Conservation (phyloP, 2,888 invertebrate genomes). For the Caenorhabditis afra region DNA sequence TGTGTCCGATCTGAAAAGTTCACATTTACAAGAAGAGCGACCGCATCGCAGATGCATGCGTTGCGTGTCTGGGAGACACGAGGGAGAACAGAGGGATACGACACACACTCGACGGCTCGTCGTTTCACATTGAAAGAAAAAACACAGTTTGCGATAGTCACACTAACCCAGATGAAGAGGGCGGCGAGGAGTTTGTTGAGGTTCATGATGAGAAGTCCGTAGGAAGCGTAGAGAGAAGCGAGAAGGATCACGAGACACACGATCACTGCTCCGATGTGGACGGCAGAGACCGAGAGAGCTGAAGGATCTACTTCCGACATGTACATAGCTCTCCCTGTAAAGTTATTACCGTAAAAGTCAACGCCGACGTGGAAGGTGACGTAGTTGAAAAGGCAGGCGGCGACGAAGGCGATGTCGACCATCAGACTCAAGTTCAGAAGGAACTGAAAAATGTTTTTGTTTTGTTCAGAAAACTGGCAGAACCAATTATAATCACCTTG, state of each 20-base stretch:
- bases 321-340: neutral
- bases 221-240: conserved; percentile 41
- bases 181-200: conserved; percentile 33
- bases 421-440: conserved; percentile 41
- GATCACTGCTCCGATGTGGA: conserved; percentile 43
- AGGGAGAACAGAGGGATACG: no score
- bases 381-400: conserved; percentile 42
- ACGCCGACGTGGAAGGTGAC: conserved; percentile 44
- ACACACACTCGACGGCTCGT: no score
- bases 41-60: no score
- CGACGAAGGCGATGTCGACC: conserved; percentile 34
- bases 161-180: conserved; percentile 47
- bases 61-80: no score
- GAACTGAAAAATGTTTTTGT: conserved; percentile 31
- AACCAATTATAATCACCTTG: conserved; percentile 12
- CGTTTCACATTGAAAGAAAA: no score
- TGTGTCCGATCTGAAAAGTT: conserved; percentile 30
- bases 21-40: no score
- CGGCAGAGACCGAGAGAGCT: conserved; percentile 55
- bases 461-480: no score
- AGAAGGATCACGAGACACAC: conserved; percentile 30
- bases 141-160: no score
- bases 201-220: conserved; percentile 49
- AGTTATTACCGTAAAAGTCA: conserved; percentile 34
- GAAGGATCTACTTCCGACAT: conserved; percentile 29